Conservation (phyloP, 2,797 vertebrate genomes). For the Aeoliscus strigatus region DNA sequence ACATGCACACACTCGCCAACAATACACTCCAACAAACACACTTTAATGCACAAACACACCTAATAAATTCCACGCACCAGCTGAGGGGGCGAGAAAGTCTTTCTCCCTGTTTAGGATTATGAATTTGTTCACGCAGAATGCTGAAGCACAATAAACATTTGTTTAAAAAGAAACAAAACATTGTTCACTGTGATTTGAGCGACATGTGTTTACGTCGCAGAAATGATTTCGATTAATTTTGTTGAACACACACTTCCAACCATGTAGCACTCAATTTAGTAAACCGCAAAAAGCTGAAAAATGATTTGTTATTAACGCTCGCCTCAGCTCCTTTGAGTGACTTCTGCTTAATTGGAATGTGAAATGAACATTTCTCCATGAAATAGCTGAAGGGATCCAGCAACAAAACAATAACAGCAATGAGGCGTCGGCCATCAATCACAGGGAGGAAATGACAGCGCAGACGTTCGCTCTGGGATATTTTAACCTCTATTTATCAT, state of each 20-base stretch:
- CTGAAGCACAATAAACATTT: too few relatives aligned
- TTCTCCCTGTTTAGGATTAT: too few relatives aligned
- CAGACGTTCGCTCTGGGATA: slow-evolving; percentile 40
- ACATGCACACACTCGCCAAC: slow-evolving; percentile 12
- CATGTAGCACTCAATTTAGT: slow-evolving; percentile 24
- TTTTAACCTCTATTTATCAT: slow-evolving; percentile 55
- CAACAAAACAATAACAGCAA: slow-evolving; percentile 24
- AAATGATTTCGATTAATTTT: too few relatives aligned
- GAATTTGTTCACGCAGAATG: too few relatives aligned
- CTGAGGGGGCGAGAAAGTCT: too few relatives aligned
- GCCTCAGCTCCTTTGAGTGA: slow-evolving; percentile 56
- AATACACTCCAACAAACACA: too few relatives aligned
- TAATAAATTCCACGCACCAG: too few relatives aligned
- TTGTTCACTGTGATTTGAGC: too few relatives aligned
- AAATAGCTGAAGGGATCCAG: slow-evolving; percentile 48
- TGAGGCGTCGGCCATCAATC: slow-evolving; percentile 54
- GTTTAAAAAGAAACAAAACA: too few relatives aligned
- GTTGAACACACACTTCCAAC: slow-evolving; percentile 18
- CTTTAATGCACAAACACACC: too few relatives aligned
- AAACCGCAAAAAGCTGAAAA: slow-evolving; percentile 25
- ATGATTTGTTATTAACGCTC: slow-evolving; percentile 48
- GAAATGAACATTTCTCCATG: slow-evolving; percentile 59
- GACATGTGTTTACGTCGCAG: too few relatives aligned
- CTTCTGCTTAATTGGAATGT: slow-evolving; percentile 59
- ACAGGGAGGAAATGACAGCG: slow-evolving; percentile 31